phyloP scores from a whole-genome alignment of 2,888 invertebrate species.

The Fragum sueziense region DNA sequence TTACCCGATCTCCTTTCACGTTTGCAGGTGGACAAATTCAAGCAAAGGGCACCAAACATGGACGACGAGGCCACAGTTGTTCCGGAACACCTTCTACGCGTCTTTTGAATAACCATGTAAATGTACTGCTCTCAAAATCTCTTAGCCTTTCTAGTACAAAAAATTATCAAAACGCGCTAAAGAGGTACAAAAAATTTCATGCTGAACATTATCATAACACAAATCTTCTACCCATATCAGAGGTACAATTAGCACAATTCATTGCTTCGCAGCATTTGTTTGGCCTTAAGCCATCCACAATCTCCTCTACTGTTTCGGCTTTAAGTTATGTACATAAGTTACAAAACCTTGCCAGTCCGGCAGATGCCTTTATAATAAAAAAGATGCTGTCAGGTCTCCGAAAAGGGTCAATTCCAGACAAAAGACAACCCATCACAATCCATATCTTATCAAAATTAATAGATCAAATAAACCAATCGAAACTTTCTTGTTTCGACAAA shows the following conservation, averaged over 20 bases:
- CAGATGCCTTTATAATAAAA: constrained; percentile 12
- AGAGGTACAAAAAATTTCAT: constrained; percentile 18
- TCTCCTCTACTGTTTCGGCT: constrained; percentile 27
- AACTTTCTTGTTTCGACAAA: background rate
- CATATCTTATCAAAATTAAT: background rate
- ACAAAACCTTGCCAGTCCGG: background rate
- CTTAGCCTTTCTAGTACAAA: constrained; percentile 23
- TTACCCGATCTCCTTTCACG: constrained; percentile 35
- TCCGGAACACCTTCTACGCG: background rate
- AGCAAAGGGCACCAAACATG: constrained; percentile 11
- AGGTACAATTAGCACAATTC: constrained; percentile 29
- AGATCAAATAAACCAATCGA: background rate
- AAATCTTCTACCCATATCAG: constrained; percentile 6
- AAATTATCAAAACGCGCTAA: constrained; percentile 22
- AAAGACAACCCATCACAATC: constrained; percentile 18
- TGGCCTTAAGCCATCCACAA: constrained; percentile 22
- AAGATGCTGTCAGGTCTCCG: background rate
- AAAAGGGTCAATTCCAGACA: background rate
- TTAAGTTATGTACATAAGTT: constrained; percentile 31
- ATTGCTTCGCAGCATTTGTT: constrained; percentile 12
- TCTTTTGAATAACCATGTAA: background rate
- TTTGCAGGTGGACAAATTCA: constrained; percentile 38
- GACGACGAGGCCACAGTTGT: constrained; percentile 7
- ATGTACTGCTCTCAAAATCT: background rate
- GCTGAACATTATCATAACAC: background rate